phyloP scores from a whole-genome alignment of 2,113 vertebrate genomes.

The Nannobrachium achirus region DNA sequence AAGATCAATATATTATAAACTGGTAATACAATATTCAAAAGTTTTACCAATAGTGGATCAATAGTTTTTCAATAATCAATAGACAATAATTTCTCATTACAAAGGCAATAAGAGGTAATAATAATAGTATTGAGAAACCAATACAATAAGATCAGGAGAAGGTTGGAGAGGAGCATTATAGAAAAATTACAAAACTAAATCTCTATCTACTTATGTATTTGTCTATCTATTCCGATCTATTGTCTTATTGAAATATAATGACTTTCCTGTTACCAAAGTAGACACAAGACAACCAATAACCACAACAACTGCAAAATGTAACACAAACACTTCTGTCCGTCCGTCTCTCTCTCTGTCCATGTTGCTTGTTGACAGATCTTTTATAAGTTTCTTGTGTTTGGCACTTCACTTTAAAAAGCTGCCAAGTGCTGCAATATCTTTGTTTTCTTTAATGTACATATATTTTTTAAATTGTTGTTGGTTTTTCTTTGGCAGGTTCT shows the following conservation, averaged over 20 bases:
- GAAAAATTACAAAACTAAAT: neutral
- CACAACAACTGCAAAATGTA: neutral
- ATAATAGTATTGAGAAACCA: neutral
- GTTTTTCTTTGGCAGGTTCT: slow-evolving; percentile 4
- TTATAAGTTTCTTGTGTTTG: neutral
- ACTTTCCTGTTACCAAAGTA: slow-evolving; percentile 48
- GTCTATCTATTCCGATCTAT: slow-evolving; percentile 11
- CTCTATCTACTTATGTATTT: neutral
- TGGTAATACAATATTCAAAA: too few relatives aligned
- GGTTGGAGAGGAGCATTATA: neutral
- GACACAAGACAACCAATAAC: slow-evolving; percentile 18
- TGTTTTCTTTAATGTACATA: slow-evolving; percentile 13
- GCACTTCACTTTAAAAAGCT: slow-evolving; percentile 18
- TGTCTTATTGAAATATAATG: neutral
- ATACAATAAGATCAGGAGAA: slow-evolving; percentile 34
- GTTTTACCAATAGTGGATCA: neutral
- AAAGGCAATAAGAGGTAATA: slow-evolving; percentile 52
- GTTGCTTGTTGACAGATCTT: neutral
- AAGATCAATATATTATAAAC: too few relatives aligned
- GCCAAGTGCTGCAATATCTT: slow-evolving; percentile 61
- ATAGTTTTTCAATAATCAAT: neutral
- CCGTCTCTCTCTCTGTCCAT: slow-evolving; percentile 2
- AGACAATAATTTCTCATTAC: slow-evolving; percentile 18
- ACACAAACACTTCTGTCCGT: neutral
- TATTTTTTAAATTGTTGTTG: neutral